These are phyloP conservation scores for Aspiorhynchus laticeps DNA, from an alignment of 2,113 vertebrate genomes.

Conservation along the genomic window DNA sequence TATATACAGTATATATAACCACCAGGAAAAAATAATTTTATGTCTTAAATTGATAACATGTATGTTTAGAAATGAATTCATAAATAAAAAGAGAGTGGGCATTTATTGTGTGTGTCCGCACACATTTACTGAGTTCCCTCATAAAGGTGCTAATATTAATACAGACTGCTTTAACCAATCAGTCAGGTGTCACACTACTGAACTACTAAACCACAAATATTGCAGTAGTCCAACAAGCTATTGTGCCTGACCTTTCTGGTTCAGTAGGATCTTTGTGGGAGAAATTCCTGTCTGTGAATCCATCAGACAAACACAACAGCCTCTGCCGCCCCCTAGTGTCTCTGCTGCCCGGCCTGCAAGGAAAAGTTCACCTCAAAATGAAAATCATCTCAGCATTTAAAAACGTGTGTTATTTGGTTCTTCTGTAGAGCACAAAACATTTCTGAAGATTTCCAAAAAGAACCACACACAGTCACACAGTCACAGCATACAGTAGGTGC, in stretches of 20 bases:
- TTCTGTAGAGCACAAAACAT: not conserved
- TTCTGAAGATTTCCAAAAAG: not conserved
- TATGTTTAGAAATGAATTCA: not conserved
- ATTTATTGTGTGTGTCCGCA: not conserved
- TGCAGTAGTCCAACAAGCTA: not conserved
- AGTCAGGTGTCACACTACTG: not conserved
- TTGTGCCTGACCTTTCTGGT: not conserved
- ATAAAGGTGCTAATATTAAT: not conserved
- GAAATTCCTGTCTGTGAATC: not conserved
- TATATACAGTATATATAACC: too few species aligned
- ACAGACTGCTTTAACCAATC: not conserved
- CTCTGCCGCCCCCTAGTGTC: slow-evolving; percentile 73
- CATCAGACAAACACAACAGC: slow-evolving; percentile 60
- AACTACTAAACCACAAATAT: not conserved
- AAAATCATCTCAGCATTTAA: not conserved
- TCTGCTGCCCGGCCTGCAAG: not conserved
- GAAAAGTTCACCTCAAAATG: not conserved
- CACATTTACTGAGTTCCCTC: not conserved
- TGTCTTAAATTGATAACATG: not conserved
- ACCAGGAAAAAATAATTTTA: not conserved
- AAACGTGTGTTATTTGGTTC: not conserved
- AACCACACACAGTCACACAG: not conserved
- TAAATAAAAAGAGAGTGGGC: not conserved
- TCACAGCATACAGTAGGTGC: not conserved
- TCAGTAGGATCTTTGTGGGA: not conserved